phyloP scores from a whole-genome alignment of 2,888 invertebrate genomes.

The Eristalis arbustorum region DNA sequence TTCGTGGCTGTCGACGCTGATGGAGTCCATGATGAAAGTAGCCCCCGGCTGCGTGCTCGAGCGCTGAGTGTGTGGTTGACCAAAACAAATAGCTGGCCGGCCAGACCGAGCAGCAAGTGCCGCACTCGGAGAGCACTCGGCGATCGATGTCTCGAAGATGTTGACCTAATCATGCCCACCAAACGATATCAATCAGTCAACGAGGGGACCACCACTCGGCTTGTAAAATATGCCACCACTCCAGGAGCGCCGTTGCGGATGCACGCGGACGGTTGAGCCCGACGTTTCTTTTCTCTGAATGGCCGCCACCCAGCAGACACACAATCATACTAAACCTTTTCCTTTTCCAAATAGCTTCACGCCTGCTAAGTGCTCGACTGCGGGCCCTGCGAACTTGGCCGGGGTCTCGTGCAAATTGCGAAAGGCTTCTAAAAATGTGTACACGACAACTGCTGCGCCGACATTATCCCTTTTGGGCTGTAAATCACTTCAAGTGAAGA shows the following conservation, averaged over 20 bases:
- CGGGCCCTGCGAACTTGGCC: conserved; percentile 31
- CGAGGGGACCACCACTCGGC: background rate
- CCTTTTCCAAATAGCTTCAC: conserved; percentile 33
- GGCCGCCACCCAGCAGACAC: conserved; percentile 24
- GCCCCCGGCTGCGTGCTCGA: conserved; percentile 2
- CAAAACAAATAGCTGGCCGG: conserved; percentile 24
- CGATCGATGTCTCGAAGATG: background rate
- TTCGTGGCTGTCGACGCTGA: background rate
- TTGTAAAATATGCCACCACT: background rate
- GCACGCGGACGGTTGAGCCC: background rate
- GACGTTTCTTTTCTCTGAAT: conserved; percentile 1
- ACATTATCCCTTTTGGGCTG: conserved; percentile 26
- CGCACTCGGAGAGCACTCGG: background rate
- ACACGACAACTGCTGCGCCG: conserved; percentile 8
- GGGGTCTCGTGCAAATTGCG: conserved; percentile 33
- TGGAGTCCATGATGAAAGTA: conserved; percentile 36
- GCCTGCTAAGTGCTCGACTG: conserved; percentile 46
- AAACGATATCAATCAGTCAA: background rate
- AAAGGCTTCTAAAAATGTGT: conserved; percentile 38
- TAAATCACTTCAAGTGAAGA: conserved; percentile 67
- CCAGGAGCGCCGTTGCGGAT: background rate
- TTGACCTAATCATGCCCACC: background rate
- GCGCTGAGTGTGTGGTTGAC: conserved; percentile 6
- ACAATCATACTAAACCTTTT: background rate
- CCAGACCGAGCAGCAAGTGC: background rate